phyloP scores from a whole-genome alignment of 2,797 vertebrate genomes.

The Mormyrops attenuatus region DNA sequence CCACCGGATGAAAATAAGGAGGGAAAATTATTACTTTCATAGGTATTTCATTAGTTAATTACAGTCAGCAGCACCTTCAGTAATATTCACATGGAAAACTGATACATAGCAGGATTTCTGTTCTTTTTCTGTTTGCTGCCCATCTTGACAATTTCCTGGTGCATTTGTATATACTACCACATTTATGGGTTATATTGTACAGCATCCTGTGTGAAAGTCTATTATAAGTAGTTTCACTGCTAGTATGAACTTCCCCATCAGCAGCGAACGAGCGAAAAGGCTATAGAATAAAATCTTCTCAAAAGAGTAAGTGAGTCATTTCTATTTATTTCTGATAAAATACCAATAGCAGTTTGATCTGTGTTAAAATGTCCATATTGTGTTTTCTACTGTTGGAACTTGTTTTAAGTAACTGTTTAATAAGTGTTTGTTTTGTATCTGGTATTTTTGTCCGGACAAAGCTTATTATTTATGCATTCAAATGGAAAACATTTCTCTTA shows the following conservation, averaged over 20 bases:
- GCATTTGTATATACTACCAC: not conserved
- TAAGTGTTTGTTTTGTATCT: not conserved
- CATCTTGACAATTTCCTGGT: not conserved
- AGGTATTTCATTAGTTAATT: not conserved
- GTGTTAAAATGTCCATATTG: not conserved
- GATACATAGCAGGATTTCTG: not conserved
- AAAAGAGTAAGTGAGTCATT: conserved; percentile 11
- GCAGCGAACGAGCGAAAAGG: not conserved
- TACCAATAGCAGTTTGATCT: not conserved
- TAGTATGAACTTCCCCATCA: not conserved
- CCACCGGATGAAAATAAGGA: not conserved
- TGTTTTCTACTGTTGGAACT: not conserved
- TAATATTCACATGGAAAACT: not conserved
- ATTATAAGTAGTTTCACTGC: not conserved
- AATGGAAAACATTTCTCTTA: not conserved
- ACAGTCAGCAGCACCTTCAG: not conserved
- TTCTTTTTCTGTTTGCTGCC: not conserved
- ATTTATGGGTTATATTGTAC: not conserved
- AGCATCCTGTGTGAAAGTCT: conserved; percentile 5
- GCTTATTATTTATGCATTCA: not conserved
- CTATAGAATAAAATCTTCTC: conserved; percentile 5
- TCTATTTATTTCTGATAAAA: not conserved
- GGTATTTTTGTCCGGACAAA: not conserved
- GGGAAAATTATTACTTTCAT: not conserved
- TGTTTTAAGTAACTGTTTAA: not conserved